A percentile compares a stretch with the other conserved stretches of the same genome.
phyloP scores from a whole-genome alignment of 2,797 vertebrate genomes.

The Silurus lanzhouensis region DNA sequence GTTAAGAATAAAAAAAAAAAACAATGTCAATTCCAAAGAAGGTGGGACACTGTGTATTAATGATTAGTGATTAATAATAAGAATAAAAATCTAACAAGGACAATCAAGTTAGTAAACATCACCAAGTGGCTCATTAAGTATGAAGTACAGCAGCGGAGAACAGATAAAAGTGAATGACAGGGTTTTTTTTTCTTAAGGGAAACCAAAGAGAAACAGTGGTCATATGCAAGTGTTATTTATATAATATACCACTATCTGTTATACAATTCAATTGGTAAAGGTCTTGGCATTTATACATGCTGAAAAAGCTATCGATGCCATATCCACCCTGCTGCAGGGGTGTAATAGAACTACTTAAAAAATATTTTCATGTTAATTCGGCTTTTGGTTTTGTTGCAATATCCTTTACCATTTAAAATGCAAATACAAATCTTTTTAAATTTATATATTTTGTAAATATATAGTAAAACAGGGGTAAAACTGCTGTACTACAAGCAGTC shows the following conservation, averaged over 20 bases:
- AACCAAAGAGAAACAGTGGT: background rate
- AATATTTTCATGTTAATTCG: background rate
- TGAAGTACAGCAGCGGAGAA: background rate
- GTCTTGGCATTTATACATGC: background rate
- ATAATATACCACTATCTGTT: background rate
- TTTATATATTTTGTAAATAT: background rate
- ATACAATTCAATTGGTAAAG: background rate
- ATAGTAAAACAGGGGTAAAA: no score
- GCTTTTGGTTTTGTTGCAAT: background rate
- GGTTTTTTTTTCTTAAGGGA: background rate
- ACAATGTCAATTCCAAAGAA: no score
- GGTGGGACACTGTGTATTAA: no score
- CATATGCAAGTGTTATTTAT: background rate
- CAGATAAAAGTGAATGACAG: background rate
- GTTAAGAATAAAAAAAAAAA: constrained; percentile 9
- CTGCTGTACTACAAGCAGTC: background rate
- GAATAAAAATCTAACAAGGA: background rate
- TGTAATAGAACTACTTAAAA: background rate
- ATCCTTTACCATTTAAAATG: background rate
- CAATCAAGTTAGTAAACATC: background rate
- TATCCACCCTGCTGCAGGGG: no score
- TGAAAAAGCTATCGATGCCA: background rate
- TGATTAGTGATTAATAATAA: background rate
- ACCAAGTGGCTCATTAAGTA: background rate
- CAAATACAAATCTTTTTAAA: background rate